Base-by-base conservation (phyloP, 2,113 vertebrate species). In the Strix uralensis region DNA sequence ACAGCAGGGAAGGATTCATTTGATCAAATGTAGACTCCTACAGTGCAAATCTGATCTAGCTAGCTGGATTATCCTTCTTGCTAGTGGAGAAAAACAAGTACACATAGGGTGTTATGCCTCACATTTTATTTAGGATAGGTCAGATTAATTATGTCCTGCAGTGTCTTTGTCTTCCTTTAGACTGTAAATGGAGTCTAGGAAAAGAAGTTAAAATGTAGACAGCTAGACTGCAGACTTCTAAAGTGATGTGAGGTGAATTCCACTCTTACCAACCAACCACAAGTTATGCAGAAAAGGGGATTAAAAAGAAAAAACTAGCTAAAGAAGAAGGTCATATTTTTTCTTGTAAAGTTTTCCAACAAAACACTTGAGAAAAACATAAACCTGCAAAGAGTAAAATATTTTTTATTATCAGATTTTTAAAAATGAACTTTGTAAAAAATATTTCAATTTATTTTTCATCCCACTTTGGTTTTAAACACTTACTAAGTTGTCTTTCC, bases 21-120 rank as follows among this genome's bases (percentile, higher is more conserved):
- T 91, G 95, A 86, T 91, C 94, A 96, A 96, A 95, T 83, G 91
- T 91, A 91, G 89, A 66, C 94, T 95, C 95, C 96, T 84, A 92
- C 82, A 86, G 95, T 71, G 82, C 70, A 91, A 94, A 96, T 81
- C 92, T 96, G 91, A 91, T 91, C 88, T 83, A 86, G 86, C 40
- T 88, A 94, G 94, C 88, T 88, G 95, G 88, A 94, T 84, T 94
- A 86, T 91, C 51, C 72, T 86, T 96, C 94, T 67, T 96, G 91
- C 72, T 38, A 51, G 83, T 71, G 38, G 72, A 92, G 77, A 92
- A 91, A 96, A 95, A 94, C 93, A 92, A 95, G 95, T 93, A 93
- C 79, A 88, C 85, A 81, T 55, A 80, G 72, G 65, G 83, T 92
- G 83, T 91, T 88, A 92, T 89, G 86, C 94, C 91, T 94, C 77